A percentile compares a stretch with the other conserved stretches of the same genome.
Evolutionary conservation across 2,797 vertebrate genomes (phyloP).

Genomic region (Tenualosa thibaudeaui): DNA sequence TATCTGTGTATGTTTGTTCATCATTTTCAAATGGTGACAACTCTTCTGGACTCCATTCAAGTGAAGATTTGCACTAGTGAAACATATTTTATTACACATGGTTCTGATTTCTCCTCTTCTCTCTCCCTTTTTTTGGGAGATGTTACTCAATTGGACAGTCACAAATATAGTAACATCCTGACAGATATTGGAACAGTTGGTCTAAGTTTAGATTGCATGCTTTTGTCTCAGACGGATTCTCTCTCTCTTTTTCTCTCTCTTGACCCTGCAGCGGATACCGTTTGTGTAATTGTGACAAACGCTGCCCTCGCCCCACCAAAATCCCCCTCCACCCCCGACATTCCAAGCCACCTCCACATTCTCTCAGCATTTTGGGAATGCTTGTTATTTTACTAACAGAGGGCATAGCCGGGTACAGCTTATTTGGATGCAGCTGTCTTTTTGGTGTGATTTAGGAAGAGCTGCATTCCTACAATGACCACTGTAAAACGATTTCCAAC

Average conservation of each 20-base stretch:
- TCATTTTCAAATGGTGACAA: constrained; percentile 22
- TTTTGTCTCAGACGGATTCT: neutral
- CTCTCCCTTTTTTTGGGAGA: constrained; percentile 9
- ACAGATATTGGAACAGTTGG: constrained; percentile 21
- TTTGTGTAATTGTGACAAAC: constrained; percentile 25
- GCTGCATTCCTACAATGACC: constrained; percentile 26
- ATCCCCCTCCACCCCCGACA: constrained; percentile 28
- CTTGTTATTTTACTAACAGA: constrained; percentile 13
- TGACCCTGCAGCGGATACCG: constrained; percentile 10
- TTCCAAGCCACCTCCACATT: constrained; percentile 44
- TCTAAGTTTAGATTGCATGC: constrained; percentile 1
- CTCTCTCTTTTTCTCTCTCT: neutral
- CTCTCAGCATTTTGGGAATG: constrained; percentile 47
- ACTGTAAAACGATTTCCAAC: constrained; percentile 23
- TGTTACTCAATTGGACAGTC: constrained; percentile 17
- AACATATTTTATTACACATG: constrained; percentile 20
- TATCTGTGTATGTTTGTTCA: constrained; percentile 22
- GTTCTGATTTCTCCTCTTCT: neutral
- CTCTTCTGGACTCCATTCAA: neutral
- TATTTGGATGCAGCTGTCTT: constrained; percentile 35
- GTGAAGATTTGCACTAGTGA: neutral
- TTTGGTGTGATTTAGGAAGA: constrained; percentile 41
- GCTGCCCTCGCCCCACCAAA: constrained; percentile 18
- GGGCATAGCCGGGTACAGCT: constrained; percentile 38
- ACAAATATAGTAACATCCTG: constrained; percentile 23